These are phyloP conservation scores for Psophia crepitans DNA, from an alignment of 2,113 vertebrate species.

Conservation along the genomic window DNA sequence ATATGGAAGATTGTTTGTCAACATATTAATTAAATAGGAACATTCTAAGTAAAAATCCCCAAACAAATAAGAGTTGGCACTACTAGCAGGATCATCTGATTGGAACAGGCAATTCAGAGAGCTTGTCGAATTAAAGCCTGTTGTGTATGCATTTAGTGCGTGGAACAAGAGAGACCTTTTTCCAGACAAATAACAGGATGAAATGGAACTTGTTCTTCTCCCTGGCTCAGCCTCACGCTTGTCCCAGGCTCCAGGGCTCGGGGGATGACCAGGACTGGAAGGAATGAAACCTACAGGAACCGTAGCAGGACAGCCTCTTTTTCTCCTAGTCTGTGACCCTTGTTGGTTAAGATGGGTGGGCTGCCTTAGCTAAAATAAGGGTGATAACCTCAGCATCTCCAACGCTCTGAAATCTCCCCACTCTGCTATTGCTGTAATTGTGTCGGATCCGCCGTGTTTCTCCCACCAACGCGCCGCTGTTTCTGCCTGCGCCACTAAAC, in stretches of 20 bases:
- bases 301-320: background rate
- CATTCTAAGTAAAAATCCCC: constrained; percentile 2
- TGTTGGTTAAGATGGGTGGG: background rate
- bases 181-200: background rate
- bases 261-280: background rate
- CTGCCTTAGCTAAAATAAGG: background rate
- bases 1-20: constrained; percentile 42
- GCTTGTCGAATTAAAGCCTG: background rate
- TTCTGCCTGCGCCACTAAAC: accelerated
- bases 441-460: accelerated
- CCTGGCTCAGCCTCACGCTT: background rate
- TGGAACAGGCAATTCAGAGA: background rate
- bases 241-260: background rate
- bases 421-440: background rate
- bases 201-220: background rate
- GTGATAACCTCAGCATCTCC: background rate
- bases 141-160: background rate
- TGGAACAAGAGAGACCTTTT: background rate
- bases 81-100: constrained; percentile 36
- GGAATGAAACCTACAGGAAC: background rate
- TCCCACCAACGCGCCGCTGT: background rate
- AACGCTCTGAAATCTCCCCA: background rate
- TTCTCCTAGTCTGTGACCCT: background rate
- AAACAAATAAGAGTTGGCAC: constrained; percentile 44
- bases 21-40: constrained; percentile 62